Base-by-base conservation (phyloP, 2,797 vertebrate species). In the Margarornis squamiger region DNA sequence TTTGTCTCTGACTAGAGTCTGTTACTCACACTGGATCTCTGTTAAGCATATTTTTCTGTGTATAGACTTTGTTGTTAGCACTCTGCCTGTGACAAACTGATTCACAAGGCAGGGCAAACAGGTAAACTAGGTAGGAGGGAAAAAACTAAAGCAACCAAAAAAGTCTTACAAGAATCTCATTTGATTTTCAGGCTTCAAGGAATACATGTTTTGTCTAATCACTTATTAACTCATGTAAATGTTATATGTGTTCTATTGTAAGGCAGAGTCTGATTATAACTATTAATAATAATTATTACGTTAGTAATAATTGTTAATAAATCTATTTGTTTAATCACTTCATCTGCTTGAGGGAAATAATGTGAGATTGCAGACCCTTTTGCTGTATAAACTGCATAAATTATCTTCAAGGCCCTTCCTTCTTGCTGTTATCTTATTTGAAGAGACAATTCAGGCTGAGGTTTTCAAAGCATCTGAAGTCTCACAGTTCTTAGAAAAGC, bases 51-150 rank as follows among this genome's bases (percentile, higher is more conserved):
- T 77, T 74, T 80, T 96, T 41, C 12, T 24, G 23, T 12, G 4
- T 20, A 68, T 9, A 30, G 17, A 10, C 36, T 62, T 70, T 29
- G 3, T 34, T 59, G 6, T 57, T 68, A 66, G 21, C 21, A 27
- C 22, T 68, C 20, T 77, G 14, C 20, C 67, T 72, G 12, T 41
- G 9, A 11, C 15, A 80, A 83, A 52, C 21, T 73, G 7, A 49
- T 57, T 62, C 8, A 2, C 26, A 30, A 62, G 13, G 8, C 32
- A 54, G 41, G 16, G 4, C 3, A 78, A 81, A 61, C 26, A 32
- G 14, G 8, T 65, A 72, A 90, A 68, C 7, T 23, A 27, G 1
- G 20, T 29, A 45, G 4, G 4, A 3, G 5, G 5, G 5, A 1
- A 29, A n/a, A 39, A 32, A 2, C 2, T 17, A 45, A 70, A 59